Evolutionary conservation across 2,888 invertebrate species (phyloP).

Genomic region (Lottia gigantea): DNA sequence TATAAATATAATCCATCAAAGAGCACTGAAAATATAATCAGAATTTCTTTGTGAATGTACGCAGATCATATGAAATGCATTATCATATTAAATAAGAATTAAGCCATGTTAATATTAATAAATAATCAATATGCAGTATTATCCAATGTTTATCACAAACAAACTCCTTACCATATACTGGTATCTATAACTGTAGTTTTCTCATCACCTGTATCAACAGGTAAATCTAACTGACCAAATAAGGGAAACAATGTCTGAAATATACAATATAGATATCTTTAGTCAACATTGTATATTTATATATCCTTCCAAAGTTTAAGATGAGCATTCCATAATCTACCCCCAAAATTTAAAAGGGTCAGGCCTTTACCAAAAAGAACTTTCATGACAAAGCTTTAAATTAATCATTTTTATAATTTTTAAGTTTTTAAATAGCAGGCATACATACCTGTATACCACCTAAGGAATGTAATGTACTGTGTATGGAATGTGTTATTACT

Average conservation of each 20-base stretch:
- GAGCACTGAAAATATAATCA: not conserved
- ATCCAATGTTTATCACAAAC: too few relatives aligned
- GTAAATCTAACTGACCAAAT: slow-evolving; percentile 96
- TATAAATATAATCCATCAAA: not conserved
- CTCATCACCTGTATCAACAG: slow-evolving; percentile 67
- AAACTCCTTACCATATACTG: slow-evolving; percentile 66
- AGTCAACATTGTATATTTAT: too few relatives aligned
- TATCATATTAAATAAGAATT: not conserved
- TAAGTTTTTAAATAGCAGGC: not conserved
- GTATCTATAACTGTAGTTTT: slow-evolving; percentile 64
- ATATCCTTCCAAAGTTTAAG: too few relatives aligned
- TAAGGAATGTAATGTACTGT: slow-evolving; percentile 97
- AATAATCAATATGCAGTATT: too few relatives aligned
- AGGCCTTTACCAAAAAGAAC: too few relatives aligned
- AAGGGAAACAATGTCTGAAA: slow-evolving; percentile 88
- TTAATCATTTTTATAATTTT: too few relatives aligned
- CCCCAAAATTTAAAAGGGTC: too few relatives aligned
- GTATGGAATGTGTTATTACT: slow-evolving; percentile 98
- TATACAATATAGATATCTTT: not conserved
- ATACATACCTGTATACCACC: slow-evolving; percentile 87
- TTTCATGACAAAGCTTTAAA: too few relatives aligned
- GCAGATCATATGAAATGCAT: too few relatives aligned
- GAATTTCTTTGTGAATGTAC: not conserved
- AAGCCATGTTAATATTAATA: not conserved
- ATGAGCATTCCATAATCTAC: too few relatives aligned